Evolutionary conservation across 2,888 invertebrate genomes (phyloP).

Genomic region (Carpatolechia fugitivella): DNA sequence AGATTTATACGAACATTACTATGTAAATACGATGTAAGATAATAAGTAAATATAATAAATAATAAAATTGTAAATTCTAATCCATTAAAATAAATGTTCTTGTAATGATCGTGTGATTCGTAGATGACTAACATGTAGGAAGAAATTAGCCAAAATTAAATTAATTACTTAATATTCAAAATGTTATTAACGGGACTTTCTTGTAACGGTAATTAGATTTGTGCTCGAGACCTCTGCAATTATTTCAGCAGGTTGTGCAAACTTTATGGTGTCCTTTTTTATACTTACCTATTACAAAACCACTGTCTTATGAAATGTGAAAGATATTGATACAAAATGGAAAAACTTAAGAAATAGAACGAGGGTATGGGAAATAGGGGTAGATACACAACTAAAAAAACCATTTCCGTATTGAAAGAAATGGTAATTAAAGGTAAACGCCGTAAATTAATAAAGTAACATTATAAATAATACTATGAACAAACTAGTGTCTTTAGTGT

Average conservation of each 20-base stretch:
- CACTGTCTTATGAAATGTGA: too few species aligned
- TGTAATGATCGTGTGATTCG: slow-evolving; percentile 62
- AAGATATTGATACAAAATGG: too few species aligned
- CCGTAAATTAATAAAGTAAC: too few species aligned
- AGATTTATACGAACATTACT: background rate
- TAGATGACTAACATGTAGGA: slow-evolving; percentile 49
- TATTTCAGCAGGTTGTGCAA: background rate
- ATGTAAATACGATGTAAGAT: slow-evolving; percentile 13
- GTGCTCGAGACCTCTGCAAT: background rate
- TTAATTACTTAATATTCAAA: slow-evolving; percentile 16
- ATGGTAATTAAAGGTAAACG: too few species aligned
- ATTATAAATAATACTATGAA: too few species aligned
- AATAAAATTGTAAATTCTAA: slow-evolving; percentile 31
- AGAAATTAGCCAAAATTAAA: slow-evolving; percentile 40
- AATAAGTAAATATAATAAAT: slow-evolving; percentile 4
- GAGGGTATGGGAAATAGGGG: too few species aligned
- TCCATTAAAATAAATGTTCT: slow-evolving; percentile 42
- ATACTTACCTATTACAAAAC: background rate
- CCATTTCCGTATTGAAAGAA: too few species aligned
- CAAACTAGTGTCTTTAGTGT: too few species aligned
- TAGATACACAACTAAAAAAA: too few species aligned
- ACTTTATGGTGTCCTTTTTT: too few species aligned
- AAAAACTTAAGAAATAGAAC: too few species aligned
- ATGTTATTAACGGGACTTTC: slow-evolving; percentile 14
- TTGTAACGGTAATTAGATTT: slow-evolving; percentile 6